Evolutionary conservation across 2,888 invertebrate species (phyloP).

Genomic region (Seladonia tumulorum): DNA sequence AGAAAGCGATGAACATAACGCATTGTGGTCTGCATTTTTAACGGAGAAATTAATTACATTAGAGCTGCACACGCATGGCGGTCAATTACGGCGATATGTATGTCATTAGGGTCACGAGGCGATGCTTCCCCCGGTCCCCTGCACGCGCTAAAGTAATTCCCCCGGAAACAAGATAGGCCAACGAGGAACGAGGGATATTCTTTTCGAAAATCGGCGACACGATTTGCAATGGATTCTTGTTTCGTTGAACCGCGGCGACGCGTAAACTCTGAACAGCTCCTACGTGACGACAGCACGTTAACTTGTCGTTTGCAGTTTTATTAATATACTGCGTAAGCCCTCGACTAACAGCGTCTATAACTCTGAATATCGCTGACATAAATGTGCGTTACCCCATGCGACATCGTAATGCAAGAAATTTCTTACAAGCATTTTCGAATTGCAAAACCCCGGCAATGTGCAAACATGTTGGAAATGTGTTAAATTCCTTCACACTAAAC

Average conservation of each 20-base stretch:
- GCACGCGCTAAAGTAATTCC: conserved; percentile 27
- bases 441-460: not conserved
- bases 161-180: not conserved
- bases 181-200: not conserved
- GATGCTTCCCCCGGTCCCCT: not conserved
- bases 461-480: no score
- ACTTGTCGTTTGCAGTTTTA: conserved; percentile 34
- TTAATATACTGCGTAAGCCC: not conserved
- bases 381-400: not conserved
- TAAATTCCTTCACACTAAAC: no score
- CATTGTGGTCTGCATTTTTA: not conserved
- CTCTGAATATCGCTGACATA: not conserved
- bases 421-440: not conserved
- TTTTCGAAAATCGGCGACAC: conserved; percentile 8
- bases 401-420: not conserved
- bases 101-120: conserved; percentile 12
- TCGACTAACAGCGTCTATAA: not conserved
- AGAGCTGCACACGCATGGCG: not conserved
- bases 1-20: not conserved
- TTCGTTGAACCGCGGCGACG: conserved; percentile 1
- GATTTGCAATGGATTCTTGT: conserved; percentile 43
- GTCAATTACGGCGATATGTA: conserved; percentile 4
- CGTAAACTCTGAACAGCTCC: conserved; percentile 18
- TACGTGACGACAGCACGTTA: conserved; percentile 25
- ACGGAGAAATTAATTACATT: conserved; percentile 6